Percentiles rank a stretch among this genome's conserved stretches.
Conservation (phyloP, 2,888 invertebrate species). For the Kryphioiulus occultus region DNA sequence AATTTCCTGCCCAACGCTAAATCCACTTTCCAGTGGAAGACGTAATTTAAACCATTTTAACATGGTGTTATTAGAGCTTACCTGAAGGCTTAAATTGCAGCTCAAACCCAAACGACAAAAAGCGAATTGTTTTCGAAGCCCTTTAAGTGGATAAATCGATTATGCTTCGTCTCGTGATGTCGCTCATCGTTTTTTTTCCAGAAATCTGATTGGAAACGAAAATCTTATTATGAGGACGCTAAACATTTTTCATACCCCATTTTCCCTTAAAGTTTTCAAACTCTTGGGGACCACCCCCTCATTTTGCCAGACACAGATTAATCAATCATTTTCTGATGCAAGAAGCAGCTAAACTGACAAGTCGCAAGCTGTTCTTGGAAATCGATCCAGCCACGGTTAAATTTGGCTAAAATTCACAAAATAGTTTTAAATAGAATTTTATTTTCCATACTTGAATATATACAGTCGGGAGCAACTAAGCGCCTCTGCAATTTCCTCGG, state of each 20-base stretch:
- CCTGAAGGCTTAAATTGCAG: neutral
- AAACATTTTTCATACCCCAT: neutral
- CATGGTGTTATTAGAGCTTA: neutral
- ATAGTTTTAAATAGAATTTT: neutral
- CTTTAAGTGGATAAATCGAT: constrained; percentile 5
- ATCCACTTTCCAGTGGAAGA: neutral
- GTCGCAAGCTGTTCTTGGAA: neutral
- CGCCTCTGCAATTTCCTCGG: neutral
- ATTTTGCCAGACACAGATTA: neutral
- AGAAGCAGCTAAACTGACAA: neutral
- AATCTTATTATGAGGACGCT: neutral
- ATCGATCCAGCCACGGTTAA: neutral
- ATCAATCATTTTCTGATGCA: constrained; percentile 16
- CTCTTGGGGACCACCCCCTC: neutral
- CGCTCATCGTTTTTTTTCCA: neutral
- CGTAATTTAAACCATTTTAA: neutral
- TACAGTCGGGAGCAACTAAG: neutral
- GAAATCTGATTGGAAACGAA: neutral
- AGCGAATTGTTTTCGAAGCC: neutral
- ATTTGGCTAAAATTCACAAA: neutral
- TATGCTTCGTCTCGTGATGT: neutral
- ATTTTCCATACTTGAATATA: neutral
- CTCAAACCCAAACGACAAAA: neutral
- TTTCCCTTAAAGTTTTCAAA: neutral
- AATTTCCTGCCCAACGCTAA: neutral